Evolutionary conservation across 1,140 invertebrate species (phyloP).

Genomic region (Propsilocerus akamusi): DNA sequence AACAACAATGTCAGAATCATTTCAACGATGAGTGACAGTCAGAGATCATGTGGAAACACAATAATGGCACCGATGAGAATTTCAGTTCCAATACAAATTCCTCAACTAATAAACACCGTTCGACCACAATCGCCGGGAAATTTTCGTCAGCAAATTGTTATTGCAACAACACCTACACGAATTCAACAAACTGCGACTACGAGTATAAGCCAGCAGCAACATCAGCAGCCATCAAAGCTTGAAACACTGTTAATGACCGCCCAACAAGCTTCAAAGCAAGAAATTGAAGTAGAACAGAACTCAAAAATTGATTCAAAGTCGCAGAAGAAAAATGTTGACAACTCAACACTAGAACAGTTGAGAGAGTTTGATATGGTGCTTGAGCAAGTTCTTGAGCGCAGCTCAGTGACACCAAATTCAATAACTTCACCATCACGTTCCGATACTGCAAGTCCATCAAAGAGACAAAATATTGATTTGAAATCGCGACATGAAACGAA

Average conservation of each 20-base stretch:
- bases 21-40: neutral
- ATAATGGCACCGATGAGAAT: conserved; percentile 29
- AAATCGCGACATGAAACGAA: too few species aligned
- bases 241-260: neutral
- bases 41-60: too few species aligned
- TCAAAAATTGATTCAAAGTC: conserved; percentile 12
- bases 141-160: conserved; percentile 9
- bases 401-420: conserved; percentile 30
- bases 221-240: neutral
- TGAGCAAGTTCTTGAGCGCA: conserved; percentile 59
- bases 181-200: neutral
- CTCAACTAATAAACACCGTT: neutral
- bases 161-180: neutral
- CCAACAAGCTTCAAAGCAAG: neutral
- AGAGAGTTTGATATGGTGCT: conserved; percentile 66
- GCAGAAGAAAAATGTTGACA: conserved; percentile 18
- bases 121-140: conserved; percentile 7
- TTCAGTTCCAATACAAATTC: conserved; percentile 23
- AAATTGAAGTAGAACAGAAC: conserved; percentile 8
- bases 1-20: neutral
- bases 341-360: conserved; percentile 51
- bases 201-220: neutral
- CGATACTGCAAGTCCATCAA: conserved; percentile 14
- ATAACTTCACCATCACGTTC: conserved; percentile 1
- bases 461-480: too few species aligned